Percentiles rank a stretch among this genome's conserved stretches.
Evolutionary conservation across 2,888 invertebrate species (phyloP).

Genomic region (Scaptomyza polygonia): DNA sequence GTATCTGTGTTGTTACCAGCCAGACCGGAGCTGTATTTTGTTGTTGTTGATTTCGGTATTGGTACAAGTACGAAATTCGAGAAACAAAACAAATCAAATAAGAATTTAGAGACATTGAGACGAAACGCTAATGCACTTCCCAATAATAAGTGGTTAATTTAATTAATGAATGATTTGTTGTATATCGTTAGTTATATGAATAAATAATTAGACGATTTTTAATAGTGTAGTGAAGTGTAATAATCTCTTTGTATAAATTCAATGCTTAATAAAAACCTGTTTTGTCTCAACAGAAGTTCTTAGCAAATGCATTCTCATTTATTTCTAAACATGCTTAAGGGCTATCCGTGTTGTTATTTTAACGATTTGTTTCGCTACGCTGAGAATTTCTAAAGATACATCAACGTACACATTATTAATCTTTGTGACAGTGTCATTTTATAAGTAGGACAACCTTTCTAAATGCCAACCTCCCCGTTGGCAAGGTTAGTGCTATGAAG

Average conservation of each 20-base stretch:
- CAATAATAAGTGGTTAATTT: not conserved
- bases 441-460: not conserved
- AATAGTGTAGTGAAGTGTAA: not conserved
- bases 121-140: constrained; percentile 14
- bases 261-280: not conserved
- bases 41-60: constrained; percentile 27
- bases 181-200: not conserved
- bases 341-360: constrained; percentile 7
- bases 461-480: constrained; percentile 1
- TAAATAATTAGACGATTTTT: not conserved
- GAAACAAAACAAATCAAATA: constrained; percentile 33
- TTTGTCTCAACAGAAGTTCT: constrained; percentile 1
- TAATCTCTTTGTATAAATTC: not conserved
- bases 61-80: constrained; percentile 22
- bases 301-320: not conserved
- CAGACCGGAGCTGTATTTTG: constrained; percentile 29
- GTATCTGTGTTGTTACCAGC: constrained; percentile 34
- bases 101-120: not conserved
- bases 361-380: constrained; percentile 8
- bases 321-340: not conserved
- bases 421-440: constrained; percentile 1
- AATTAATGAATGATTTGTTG: not conserved
- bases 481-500: constrained; percentile 21
- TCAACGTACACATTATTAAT: not conserved
- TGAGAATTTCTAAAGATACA: not conserved